Evolutionary conservation across 2,888 invertebrate genomes (phyloP).

Genomic region (Neocrepidodera transversa): DNA sequence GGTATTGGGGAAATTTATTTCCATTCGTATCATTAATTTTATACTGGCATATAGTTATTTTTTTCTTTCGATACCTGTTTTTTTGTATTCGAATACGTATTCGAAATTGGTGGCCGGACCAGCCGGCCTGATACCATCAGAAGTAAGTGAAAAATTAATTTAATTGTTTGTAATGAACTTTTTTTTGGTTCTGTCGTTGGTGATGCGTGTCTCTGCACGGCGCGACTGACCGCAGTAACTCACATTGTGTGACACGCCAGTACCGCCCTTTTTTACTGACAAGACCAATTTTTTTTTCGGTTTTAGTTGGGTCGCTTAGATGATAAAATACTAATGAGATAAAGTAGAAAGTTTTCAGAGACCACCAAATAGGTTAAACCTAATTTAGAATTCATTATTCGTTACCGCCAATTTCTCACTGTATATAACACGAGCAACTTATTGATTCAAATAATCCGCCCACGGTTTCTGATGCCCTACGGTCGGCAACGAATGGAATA

Average conservation of each 20-base stretch:
- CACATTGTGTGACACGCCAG: constrained; percentile 46
- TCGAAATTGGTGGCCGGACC: constrained; percentile 18
- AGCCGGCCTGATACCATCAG: constrained; percentile 25
- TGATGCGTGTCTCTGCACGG: constrained; percentile 44
- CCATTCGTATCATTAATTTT: too few relatives aligned
- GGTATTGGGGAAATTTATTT: too few relatives aligned
- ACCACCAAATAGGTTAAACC: neutral
- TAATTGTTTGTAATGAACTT: constrained; percentile 45
- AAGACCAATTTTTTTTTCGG: neutral
- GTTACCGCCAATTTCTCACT: constrained; percentile 10
- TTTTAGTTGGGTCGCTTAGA: neutral
- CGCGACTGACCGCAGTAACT: constrained; percentile 48
- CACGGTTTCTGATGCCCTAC: constrained; percentile 22
- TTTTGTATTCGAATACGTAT: constrained; percentile 2
- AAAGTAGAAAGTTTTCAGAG: too few relatives aligned
- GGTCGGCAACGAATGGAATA: constrained; percentile 17
- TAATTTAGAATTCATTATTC: constrained; percentile 13
- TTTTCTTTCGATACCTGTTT: neutral
- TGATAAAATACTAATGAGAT: too few relatives aligned
- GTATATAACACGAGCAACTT: constrained; percentile 18
- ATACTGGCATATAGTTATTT: neutral
- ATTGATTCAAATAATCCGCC: constrained; percentile 33
- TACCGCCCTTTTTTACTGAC: constrained; percentile 39
- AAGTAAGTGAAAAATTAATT: constrained; percentile 44
- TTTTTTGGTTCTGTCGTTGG: constrained; percentile 40